Evolutionary conservation across 2,888 invertebrate species (phyloP), one percentile per base, ranked within the genome.

Genomic region (Dynastes tityus): DNA sequence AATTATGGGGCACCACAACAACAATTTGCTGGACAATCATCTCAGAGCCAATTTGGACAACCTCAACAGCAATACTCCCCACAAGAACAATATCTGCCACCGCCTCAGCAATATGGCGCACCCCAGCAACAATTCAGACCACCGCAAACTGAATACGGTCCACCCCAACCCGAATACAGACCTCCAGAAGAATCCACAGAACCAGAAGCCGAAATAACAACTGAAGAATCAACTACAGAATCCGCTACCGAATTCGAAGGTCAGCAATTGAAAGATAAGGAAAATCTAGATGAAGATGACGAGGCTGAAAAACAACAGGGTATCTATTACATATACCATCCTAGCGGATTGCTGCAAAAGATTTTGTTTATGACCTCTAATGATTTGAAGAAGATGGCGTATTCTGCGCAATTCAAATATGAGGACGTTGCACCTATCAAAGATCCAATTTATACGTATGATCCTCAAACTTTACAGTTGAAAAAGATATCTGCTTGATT

Each of bases 251-350:
- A 80, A n/a, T 32, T 53, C 53, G 74, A 78, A n/a, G 55, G 53
- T 11, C 63, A 65, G 67, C 70, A 67, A 55, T 55, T 73, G 32
- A 74, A 65, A 53, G 71, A 76, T n/a, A 76, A 76, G 16, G 81
- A 80, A 64, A 22, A 55, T 55, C 22, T 55, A 55, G 79, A 82
- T 37, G 80, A 73, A 16, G 83, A 81, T 29, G 61, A 77, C 37
- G 74, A 84, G n/a, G 87, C 88, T 22, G 84, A 91, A 82, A 77
- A 85, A 29, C 87, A 88, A 32, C 84, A 90, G 82, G 93, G 93
- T 5, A 90, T 92, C 49, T 94, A 94, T 86, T 93, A 92, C 86
- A 90, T 93, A 8, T 90, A 93, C 53, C 89, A 93, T 80, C 93
- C 93, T 1, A 91, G 90, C 79, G 91, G 93, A 1, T 90, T 92